Evolutionary conservation across 2,888 invertebrate genomes (phyloP), one percentile per base, ranked within the genome.

Genomic region (Temnothorax rugatulus): DNA sequence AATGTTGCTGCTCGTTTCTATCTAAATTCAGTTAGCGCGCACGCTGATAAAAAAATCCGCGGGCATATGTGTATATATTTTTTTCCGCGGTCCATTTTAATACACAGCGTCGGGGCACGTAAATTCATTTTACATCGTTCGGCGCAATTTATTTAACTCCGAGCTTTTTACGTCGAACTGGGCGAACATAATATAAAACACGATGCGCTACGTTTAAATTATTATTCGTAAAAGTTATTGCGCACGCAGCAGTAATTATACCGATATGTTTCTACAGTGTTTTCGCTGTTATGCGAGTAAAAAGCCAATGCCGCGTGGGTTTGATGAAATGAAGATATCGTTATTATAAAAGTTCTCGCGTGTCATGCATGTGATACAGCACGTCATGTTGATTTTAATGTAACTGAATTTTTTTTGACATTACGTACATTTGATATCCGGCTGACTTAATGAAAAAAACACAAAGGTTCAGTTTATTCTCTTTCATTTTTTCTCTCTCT

Each of bases 101-200:
- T 81, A 79, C 79, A 21, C 0, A 8, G 25, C 59, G 34, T 38
- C 2, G 57, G 9, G 50, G 50, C n/a, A 13, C 59, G 25, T 38
- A 81, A 81, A 73, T 59, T 81, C 25, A n/a, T 73, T 81, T 81
- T 41, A 81, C 59, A 50, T 73, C 74, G 74, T 81, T 73, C 57
- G 59, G 34, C 18, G 13, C 59, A 38, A 81, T 71, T 81, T 81
- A 59, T 81, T 47, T 59, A 47, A 81, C 59, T 59, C 25, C 13
- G 44, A 47, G 57, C 59, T 61, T 71, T 77, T 73, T 73, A 47
- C 25, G 18, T 21, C 57, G 57, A 59, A 47, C 57, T 4, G 47
- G 47, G 11, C 21, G 34, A 18, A 44, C 34, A 18, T 34, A 59
- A 73, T 73, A 59, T 64, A 59, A 47, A 59, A 73, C 57, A 59